Percentiles rank a stretch among this genome's conserved stretches.
phyloP scores from a whole-genome alignment of 2,113 vertebrate species.

The Ctenodactylus gundi region DNA sequence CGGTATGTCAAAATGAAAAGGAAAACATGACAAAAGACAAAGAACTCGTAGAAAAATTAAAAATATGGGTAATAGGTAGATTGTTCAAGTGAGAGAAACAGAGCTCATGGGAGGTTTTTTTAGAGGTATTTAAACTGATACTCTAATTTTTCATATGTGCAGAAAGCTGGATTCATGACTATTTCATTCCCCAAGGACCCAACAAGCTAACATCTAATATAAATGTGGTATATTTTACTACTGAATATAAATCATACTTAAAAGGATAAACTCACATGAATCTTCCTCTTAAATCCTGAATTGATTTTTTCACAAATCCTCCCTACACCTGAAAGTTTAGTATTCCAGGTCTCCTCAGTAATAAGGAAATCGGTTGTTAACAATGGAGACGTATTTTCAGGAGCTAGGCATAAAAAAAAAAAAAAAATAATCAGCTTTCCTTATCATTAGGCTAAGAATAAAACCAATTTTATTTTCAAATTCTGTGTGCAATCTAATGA shows the following conservation, averaged over 20 bases:
- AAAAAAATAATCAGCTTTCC: background rate
- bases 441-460: background rate
- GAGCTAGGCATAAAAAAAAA: conserved; percentile 75
- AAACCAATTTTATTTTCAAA: conserved; percentile 28
- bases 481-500: background rate
- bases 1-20: background rate
- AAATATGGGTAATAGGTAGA: background rate
- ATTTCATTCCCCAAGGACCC: background rate
- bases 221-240: background rate
- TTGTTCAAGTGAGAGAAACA: background rate
- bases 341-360: conserved; percentile 71
- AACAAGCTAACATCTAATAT: background rate
- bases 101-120: background rate
- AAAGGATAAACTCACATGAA: conserved; percentile 83
- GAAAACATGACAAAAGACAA: background rate
- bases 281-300: conserved; percentile 88
- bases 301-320: conserved; percentile 86
- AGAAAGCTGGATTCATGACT: background rate
- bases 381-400: conserved; percentile 65
- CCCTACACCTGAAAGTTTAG: conserved; percentile 68
- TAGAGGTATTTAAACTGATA: background rate
- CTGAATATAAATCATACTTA: background rate
- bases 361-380: conserved; percentile 71
- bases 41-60: background rate
- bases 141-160: background rate